Conservation (phyloP, 1,140 invertebrate genomes). For the Listronotus bonariensis region DNA sequence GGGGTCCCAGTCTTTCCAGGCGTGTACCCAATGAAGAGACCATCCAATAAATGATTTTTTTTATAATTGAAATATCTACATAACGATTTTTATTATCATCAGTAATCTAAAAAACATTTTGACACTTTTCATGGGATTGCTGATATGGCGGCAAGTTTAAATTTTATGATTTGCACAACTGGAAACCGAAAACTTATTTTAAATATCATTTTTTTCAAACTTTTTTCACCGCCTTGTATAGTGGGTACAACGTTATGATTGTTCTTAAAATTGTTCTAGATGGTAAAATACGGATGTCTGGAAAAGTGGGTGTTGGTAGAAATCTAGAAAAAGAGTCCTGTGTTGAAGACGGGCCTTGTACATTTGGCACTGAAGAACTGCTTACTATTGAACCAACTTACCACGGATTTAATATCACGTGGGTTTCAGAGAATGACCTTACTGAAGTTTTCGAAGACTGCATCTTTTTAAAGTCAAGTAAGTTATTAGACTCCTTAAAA, state of each 20-base stretch:
- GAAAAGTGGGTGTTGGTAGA: slow-evolving; percentile 13
- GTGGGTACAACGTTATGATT: background rate
- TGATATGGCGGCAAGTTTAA: too few species aligned
- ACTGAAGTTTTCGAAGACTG: slow-evolving; percentile 24
- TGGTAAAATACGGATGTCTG: slow-evolving; percentile 3
- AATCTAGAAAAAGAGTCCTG: slow-evolving; percentile 12
- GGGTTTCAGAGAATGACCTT: slow-evolving; percentile 18
- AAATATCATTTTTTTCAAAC: too few species aligned
- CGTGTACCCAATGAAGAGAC: too few species aligned
- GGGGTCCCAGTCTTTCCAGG: too few species aligned
- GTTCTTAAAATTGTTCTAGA: slow-evolving; percentile 10
- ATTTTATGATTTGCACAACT: too few species aligned
- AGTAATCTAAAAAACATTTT: too few species aligned
- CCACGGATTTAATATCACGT: slow-evolving; percentile 29
- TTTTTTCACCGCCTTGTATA: too few species aligned
- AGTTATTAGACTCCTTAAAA: background rate
- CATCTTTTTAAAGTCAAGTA: slow-evolving; percentile 23
- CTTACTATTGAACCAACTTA: slow-evolving; percentile 11
- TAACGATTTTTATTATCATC: too few species aligned
- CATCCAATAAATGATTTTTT: too few species aligned
- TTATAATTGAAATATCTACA: too few species aligned
- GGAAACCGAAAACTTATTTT: too few species aligned
- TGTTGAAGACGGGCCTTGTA: slow-evolving; percentile 1
- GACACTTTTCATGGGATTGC: too few species aligned
- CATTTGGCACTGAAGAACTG: background rate